These are phyloP conservation scores for Nerophis ophidion DNA, from an alignment of 2,113 vertebrate genomes.

Conservation along the genomic window DNA sequence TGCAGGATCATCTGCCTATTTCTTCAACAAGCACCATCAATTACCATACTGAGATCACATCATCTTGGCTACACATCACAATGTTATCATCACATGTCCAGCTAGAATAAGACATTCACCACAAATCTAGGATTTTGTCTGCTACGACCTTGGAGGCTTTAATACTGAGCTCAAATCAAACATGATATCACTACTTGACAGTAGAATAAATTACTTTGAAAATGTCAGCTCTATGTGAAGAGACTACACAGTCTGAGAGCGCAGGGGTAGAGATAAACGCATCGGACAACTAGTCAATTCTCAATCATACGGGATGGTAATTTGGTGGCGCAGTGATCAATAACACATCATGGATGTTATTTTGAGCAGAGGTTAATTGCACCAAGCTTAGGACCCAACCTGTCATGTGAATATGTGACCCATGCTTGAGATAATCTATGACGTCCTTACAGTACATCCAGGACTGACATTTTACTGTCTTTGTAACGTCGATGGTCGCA, in stretches of 20 bases:
- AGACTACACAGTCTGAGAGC: constrained; percentile 29
- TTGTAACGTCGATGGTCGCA: neutral
- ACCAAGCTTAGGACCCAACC: constrained; percentile 14
- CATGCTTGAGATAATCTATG: constrained; percentile 9
- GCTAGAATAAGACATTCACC: constrained; percentile 38
- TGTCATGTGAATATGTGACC: neutral
- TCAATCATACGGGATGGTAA: constrained; percentile 38
- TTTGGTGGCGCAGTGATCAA: constrained; percentile 43
- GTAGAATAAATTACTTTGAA: constrained; percentile 41
- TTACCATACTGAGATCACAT: constrained; percentile 59
- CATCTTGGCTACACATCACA: constrained; percentile 62
- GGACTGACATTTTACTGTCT: constrained; percentile 7
- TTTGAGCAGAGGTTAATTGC: constrained; percentile 5
- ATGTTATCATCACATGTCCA: constrained; percentile 62
- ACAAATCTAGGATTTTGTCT: constrained; percentile 35
- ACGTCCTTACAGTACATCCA: constrained; percentile 1
- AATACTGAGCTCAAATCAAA: constrained; percentile 60
- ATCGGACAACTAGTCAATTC: constrained; percentile 39
- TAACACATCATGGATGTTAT: constrained; percentile 23
- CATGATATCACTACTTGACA: constrained; percentile 57
- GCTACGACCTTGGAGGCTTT: constrained; percentile 27
- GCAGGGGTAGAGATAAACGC: constrained; percentile 44
- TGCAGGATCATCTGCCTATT: constrained; percentile 40
- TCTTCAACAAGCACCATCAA: constrained; percentile 54
- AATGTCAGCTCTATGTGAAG: constrained; percentile 39